Conservation (phyloP, 1,140 invertebrate genomes). For the Thaumatotibia leucotreta region DNA sequence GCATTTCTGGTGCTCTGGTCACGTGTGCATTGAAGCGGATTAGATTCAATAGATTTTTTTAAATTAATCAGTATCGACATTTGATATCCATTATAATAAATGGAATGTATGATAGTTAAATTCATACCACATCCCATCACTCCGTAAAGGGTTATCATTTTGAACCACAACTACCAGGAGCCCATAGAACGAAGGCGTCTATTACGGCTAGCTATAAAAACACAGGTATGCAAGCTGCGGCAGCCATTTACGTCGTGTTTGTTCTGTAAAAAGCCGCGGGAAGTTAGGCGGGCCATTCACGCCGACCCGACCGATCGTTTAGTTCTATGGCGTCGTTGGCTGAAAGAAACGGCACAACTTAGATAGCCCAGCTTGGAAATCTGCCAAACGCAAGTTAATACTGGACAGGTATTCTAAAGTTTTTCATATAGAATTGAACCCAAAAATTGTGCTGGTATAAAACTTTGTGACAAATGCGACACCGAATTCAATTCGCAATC, state of each 20-base stretch:
- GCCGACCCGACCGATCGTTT: background rate
- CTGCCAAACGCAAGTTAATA: background rate
- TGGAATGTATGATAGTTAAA: background rate
- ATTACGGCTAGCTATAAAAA: background rate
- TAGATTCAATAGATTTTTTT: constrained; percentile 20
- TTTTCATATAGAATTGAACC: too few relatives aligned
- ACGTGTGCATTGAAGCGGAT: constrained; percentile 21
- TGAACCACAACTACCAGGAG: background rate
- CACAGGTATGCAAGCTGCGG: background rate
- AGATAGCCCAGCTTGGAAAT: background rate
- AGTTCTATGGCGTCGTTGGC: background rate
- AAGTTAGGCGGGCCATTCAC: constrained; percentile 1
- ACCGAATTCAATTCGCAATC: background rate
- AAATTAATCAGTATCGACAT: constrained; percentile 24
- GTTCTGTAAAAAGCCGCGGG: constrained; percentile 9
- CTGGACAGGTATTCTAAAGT: background rate
- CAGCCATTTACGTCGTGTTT: background rate
- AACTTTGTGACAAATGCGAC: background rate
- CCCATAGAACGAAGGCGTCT: background rate
- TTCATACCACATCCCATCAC: background rate
- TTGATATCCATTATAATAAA: constrained; percentile 17
- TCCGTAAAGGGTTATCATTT: constrained; percentile 2
- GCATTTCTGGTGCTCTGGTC: constrained; percentile 18
- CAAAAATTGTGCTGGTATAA: background rate
- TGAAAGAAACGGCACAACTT: background rate